phyloP scores from a whole-genome alignment of 1,140 invertebrate species.

The Eupristina koningsbergeri region DNA sequence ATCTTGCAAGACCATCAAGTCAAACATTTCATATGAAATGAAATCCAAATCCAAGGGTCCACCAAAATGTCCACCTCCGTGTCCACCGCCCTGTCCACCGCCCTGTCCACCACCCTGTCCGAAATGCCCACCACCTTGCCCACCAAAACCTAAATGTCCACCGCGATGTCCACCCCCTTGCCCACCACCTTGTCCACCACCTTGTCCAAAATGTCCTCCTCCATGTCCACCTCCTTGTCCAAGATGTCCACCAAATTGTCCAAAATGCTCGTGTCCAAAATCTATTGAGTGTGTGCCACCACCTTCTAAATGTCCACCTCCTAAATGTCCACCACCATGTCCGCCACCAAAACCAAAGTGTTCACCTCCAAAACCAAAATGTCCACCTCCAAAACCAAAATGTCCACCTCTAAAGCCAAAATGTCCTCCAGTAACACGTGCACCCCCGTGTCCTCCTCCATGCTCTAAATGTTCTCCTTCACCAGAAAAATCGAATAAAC shows the following conservation, averaged over 20 bases:
- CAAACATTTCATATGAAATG: neutral
- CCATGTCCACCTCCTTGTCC: neutral
- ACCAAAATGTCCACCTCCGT: neutral
- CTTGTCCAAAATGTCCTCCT: neutral
- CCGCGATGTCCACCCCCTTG: neutral
- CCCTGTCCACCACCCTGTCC: neutral
- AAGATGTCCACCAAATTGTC: neutral
- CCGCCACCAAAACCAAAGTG: slow-evolving; percentile 14
- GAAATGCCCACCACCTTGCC: neutral
- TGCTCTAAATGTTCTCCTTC: no score
- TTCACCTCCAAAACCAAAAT: neutral
- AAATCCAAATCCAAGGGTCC: neutral
- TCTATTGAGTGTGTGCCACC: neutral
- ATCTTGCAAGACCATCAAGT: neutral
- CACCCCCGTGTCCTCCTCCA: neutral
- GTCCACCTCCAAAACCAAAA: neutral
- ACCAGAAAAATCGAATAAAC: no score
- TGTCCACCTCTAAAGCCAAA: neutral
- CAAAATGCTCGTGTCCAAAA: neutral
- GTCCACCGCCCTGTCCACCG: neutral
- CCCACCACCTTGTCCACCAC: neutral
- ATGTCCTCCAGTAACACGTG: neutral
- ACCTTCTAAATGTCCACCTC: neutral
- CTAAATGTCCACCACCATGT: neutral
- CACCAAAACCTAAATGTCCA: neutral